Conservation (phyloP, 2,797 vertebrate genomes). For the Malurus splendens region DNA sequence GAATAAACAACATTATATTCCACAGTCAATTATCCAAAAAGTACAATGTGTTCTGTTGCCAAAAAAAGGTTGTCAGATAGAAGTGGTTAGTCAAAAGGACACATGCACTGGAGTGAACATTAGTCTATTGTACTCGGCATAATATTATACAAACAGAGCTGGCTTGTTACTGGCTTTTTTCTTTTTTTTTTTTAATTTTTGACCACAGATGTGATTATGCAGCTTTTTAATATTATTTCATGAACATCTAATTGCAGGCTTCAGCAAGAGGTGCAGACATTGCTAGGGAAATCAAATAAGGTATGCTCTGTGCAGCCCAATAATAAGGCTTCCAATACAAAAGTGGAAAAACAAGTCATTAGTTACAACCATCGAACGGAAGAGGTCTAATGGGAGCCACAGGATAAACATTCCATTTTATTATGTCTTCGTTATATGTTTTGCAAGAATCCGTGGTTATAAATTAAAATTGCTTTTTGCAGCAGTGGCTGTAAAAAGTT, state of each 20-base stretch:
- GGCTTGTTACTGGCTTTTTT: constrained; percentile 13
- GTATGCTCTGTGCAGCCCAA: constrained; percentile 47
- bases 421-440: constrained; percentile 62
- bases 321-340: constrained; percentile 62
- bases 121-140: constrained; percentile 65
- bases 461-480: constrained; percentile 66
- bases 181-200: neutral
- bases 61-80: constrained; percentile 63
- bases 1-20: constrained; percentile 75
- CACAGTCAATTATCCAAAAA: constrained; percentile 76
- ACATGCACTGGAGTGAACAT: constrained; percentile 63
- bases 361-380: constrained; percentile 58
- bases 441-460: constrained; percentile 45
- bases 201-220: constrained; percentile 49
- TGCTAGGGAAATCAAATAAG: constrained; percentile 62
- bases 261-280: constrained; percentile 51
- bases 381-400: constrained; percentile 66
- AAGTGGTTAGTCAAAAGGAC: constrained; percentile 67
- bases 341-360: constrained; percentile 73
- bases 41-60: constrained; percentile 75
- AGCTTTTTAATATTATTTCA: constrained; percentile 62
- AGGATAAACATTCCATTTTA: constrained; percentile 64
- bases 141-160: constrained; percentile 63
- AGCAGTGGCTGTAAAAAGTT: constrained; percentile 30
- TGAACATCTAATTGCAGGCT: constrained; percentile 69